A percentile compares a stretch with the other conserved stretches of the same genome.
Evolutionary conservation across 1,140 invertebrate genomes (phyloP).

Genomic region (Adelges cooleyi): DNA sequence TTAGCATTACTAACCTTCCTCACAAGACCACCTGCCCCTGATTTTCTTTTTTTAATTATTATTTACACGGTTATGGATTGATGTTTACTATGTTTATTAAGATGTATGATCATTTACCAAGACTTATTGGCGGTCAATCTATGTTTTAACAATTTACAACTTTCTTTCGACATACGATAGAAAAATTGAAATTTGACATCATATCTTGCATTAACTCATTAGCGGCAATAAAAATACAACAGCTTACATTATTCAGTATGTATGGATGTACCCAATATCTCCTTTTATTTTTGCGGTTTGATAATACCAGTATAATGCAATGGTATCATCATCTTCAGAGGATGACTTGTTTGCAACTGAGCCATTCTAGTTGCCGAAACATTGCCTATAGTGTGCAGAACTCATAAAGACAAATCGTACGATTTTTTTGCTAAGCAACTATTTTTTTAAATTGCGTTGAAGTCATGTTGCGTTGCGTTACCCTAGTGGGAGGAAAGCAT

Average conservation of each 20-base stretch:
- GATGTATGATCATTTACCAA: too few species aligned
- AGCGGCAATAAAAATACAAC: not conserved
- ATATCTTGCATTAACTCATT: slow-evolving; percentile 11
- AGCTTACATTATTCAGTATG: not conserved
- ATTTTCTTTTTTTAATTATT: too few species aligned
- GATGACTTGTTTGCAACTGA: not conserved
- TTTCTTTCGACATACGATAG: not conserved
- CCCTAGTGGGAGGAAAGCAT: not conserved
- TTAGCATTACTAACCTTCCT: too few species aligned
- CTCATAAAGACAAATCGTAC: not conserved
- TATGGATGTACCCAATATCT: too few species aligned
- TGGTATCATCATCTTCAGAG: not conserved
- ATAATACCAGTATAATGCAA: not conserved
- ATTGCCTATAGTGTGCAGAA: not conserved
- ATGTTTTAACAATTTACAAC: too few species aligned
- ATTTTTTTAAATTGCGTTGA: not conserved
- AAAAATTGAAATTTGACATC: not conserved
- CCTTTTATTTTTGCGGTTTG: too few species aligned
- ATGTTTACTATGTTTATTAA: too few species aligned
- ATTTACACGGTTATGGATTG: too few species aligned
- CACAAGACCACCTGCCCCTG: too few species aligned
- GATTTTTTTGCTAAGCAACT: not conserved
- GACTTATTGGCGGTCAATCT: too few species aligned
- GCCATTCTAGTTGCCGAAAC: not conserved
- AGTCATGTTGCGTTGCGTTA: not conserved